Conservation (phyloP, 2,113 vertebrate species). For the Phalacrocorax aristotelis region DNA sequence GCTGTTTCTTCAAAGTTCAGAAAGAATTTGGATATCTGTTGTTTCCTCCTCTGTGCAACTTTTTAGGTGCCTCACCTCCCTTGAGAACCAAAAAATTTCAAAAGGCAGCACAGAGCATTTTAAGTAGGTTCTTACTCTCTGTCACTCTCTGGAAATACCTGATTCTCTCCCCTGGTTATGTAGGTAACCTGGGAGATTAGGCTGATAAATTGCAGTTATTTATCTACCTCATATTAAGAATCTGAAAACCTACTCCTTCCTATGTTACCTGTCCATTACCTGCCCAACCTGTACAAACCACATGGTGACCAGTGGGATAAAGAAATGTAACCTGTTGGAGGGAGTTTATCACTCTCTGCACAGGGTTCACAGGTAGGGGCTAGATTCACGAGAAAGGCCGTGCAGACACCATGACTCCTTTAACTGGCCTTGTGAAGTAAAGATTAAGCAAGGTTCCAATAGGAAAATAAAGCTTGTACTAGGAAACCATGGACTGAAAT, state of each 20-base stretch:
- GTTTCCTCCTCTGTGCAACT: neutral
- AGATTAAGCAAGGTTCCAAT: neutral
- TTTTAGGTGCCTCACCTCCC: neutral
- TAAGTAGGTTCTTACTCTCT: neutral
- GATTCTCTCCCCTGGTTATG: neutral
- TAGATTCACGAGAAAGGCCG: neutral
- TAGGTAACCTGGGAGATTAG: neutral
- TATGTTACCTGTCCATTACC: neutral
- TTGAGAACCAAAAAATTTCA: neutral
- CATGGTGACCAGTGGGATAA: neutral
- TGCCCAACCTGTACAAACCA: neutral
- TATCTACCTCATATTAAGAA: neutral
- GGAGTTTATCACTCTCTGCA: neutral
- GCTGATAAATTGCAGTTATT: neutral
- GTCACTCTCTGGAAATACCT: neutral
- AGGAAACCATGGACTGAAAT: neutral
- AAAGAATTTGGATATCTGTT: neutral
- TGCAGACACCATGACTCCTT: neutral
- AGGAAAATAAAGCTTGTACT: neutral
- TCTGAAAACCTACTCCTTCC: neutral
- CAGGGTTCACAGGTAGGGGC: fast-evolving
- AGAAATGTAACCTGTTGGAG: fast-evolving
- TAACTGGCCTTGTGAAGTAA: neutral
- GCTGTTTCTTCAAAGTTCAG: neutral
- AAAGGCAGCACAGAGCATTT: neutral